Evolutionary conservation across 2,113 vertebrate species (phyloP), one percentile per base, ranked within the genome.

Genomic region (Dipodomys spectabilis): DNA sequence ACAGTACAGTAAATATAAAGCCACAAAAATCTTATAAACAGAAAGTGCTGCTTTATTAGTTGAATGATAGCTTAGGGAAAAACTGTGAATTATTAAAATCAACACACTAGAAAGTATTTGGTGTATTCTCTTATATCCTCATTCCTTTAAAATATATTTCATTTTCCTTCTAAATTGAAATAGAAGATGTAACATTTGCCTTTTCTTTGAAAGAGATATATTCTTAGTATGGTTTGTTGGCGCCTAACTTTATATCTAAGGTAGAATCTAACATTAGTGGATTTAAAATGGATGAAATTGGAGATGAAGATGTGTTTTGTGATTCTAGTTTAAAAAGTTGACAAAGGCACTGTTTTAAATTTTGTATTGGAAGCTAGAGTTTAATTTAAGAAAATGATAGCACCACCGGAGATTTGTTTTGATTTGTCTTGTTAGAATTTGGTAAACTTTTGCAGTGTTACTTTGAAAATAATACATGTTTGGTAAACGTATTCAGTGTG

Each of bases 121-220:
- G 86, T 89, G 15, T 80, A 39, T 88, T 87, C 22, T 86, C 88
- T 92, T 75, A 83, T 49, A 68, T 91, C 53, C 91, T 60, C 62
- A 65, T 1, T 89, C n/a, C 80, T 92, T 88, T 94, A 90, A 88
- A 92, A 82, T 84, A 25, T 88, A 72, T 74, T 89, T 79, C 80
- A 89, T 92, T 96, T 95, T 95, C 77, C 57, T 81, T 86, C 71
- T 92, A 88, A 94, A 92, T 67, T 89, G 79, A 95, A 95, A 35
- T 35, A 68, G 67, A 91, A 96, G 93, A 90, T 88, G 18, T 64
- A 89, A 91, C 73, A 91, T 81, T 91, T 89, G 18, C 68, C 57
- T 86, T 94, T 86, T 73, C 45, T 81, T 84, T 83, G 44, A 93
- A 92, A 93, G 6, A 90, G 23, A 82, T 78, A 83, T 74, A 86